Conservation (phyloP, 2,113 vertebrate species). For the Pseudolaguvia tuberculata region DNA sequence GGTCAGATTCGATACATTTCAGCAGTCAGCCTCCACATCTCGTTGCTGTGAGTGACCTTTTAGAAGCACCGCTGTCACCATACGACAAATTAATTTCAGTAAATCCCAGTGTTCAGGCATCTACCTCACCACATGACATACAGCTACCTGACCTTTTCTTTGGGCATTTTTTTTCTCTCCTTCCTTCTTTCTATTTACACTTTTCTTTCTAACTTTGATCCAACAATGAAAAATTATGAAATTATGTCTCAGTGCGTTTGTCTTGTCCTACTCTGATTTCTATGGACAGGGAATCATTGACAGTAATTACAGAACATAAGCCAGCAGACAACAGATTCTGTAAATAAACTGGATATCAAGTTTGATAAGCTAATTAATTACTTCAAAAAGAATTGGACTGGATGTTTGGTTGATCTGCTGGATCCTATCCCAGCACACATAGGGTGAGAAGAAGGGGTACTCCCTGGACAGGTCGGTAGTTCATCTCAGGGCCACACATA, state of each 20-base stretch:
- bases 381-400: neutral
- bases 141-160: constrained; percentile 52
- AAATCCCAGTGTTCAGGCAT: constrained; percentile 49
- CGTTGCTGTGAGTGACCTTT: constrained; percentile 73
- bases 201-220: constrained; percentile 27
- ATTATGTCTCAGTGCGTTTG: constrained; percentile 23
- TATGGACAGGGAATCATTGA: constrained; percentile 18
- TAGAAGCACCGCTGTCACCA: constrained; percentile 70
- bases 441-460: too few relatives aligned
- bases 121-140: constrained; percentile 43
- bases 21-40: constrained; percentile 55
- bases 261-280: constrained; percentile 23
- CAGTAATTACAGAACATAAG: constrained; percentile 18
- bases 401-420: neutral
- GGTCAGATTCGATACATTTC: constrained; percentile 65
- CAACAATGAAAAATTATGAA: constrained; percentile 19
- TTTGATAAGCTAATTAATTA: constrained; percentile 5
- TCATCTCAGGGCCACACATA: too few relatives aligned
- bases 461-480: too few relatives aligned
- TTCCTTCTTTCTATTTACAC: constrained; percentile 27
- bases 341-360: neutral
- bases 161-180: constrained; percentile 37
- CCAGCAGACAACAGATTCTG: constrained; percentile 12
- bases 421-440: too few relatives aligned
- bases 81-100: constrained; percentile 63